Percentiles rank a stretch among this genome's conserved stretches.
Conservation (phyloP, 1,140 invertebrate genomes). For the honey bee (Apis mellifera) region DNA sequence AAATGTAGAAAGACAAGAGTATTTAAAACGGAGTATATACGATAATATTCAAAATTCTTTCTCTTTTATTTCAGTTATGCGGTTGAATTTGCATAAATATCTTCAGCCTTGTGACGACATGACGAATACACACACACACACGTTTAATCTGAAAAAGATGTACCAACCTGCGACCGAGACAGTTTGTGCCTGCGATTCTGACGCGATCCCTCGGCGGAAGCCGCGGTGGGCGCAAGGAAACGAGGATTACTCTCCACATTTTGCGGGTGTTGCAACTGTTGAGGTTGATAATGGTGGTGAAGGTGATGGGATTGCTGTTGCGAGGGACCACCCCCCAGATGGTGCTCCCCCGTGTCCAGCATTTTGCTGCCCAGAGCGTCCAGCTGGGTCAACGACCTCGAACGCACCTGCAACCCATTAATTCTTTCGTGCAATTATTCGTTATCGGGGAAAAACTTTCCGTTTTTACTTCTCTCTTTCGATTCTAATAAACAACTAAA, state of each 20-base stretch:
- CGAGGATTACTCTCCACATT: slow-evolving; percentile 72
- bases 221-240: slow-evolving; percentile 75
- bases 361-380: slow-evolving; percentile 84
- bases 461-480: too few relatives aligned
- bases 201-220: slow-evolving; percentile 69
- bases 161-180: slow-evolving; percentile 83
- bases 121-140: too few relatives aligned
- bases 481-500: too few relatives aligned
- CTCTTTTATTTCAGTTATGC: too few relatives aligned
- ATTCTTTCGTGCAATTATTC: too few relatives aligned
- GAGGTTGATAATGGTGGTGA: slow-evolving; percentile 65
- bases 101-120: too few relatives aligned
- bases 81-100: too few relatives aligned
- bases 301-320: slow-evolving; percentile 70
- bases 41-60: too few relatives aligned
- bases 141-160: neutral
- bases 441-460: too few relatives aligned
- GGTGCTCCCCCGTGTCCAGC: slow-evolving; percentile 79
- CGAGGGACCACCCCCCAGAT: slow-evolving; percentile 65
- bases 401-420: slow-evolving; percentile 82
- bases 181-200: slow-evolving; percentile 81
- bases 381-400: slow-evolving; percentile 84
- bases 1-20: too few relatives aligned
- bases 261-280: slow-evolving; percentile 66
- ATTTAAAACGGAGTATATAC: too few relatives aligned